Evolutionary conservation across 2,888 invertebrate species (phyloP), one percentile per base, ranked within the genome.

Genomic region (Hypercompe scribonia): DNA sequence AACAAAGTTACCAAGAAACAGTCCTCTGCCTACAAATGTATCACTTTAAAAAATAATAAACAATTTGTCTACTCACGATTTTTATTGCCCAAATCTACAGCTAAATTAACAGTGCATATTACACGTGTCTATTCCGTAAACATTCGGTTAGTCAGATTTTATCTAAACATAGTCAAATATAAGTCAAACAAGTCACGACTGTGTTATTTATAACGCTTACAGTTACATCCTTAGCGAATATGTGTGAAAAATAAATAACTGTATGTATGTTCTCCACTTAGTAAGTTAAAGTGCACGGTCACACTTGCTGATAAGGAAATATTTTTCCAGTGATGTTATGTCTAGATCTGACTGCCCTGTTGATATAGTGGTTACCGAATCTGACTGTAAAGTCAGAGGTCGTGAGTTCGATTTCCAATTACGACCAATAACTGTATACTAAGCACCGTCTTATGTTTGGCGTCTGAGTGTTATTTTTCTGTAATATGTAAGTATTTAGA

Each of bases 131-230:
- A 5, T 54, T 54, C 50, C 50, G n/a, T 54, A 54, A 54, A 54
- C 50, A 54, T 50, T 24, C 10, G 2, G 18, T 68, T 72, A 65
- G 33, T 65, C 68, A 65, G 54, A 64, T 65, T 31, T 50, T 28
- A 42, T 46, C 46, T 70, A 39, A 68, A 39, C 46, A 33, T n/a
- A 28, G 10, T 21, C 15, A 31, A 65, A 82, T 76, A 68, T 78
- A 54, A 79, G 79, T 68, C 83, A 79, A 81, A 71, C 69, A 73
- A 61, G 73, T 76, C 81, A 76, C 78, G 84, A 70, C 18, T 65
- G 18, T 24, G 34, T 66, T 83, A 83, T 68, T 74, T 68, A 72
- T 80, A 78, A 63, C 54, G 28, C 54, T 81, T 71, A 80, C 71
- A 69, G 65, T 73, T 34, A 72, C 24, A 31, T 39, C 46, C 33